A percentile compares a stretch with the other conserved stretches of the same genome.
phyloP scores from a whole-genome alignment of 2,888 invertebrate species.

The Agriopis marginaria region DNA sequence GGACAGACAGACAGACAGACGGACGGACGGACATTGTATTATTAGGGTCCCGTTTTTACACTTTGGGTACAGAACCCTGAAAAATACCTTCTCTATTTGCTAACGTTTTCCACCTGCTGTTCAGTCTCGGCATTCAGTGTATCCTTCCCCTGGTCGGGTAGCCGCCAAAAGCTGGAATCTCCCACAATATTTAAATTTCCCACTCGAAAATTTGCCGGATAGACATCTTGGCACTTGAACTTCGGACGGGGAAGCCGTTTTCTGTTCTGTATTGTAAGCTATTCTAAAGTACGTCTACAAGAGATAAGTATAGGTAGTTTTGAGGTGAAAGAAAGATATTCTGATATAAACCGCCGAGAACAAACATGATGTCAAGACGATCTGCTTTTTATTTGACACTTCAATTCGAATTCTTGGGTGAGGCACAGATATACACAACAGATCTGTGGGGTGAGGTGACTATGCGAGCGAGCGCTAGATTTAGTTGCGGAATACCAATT shows the following conservation, averaged over 20 bases:
- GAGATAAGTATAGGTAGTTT: slow-evolving; percentile 17
- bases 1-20: too few relatives aligned
- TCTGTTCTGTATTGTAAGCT: slow-evolving; percentile 30
- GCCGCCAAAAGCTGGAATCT: slow-evolving; percentile 37
- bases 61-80: too few relatives aligned
- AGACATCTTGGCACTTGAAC: slow-evolving; percentile 50
- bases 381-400: background rate
- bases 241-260: slow-evolving; percentile 46
- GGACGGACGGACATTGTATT: too few relatives aligned
- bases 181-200: slow-evolving; percentile 58
- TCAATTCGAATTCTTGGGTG: too few relatives aligned
- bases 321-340: background rate
- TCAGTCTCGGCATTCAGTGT: slow-evolving; percentile 64
- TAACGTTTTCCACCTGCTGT: slow-evolving; percentile 43
- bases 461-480: too few relatives aligned
- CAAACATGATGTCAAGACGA: slow-evolving; percentile 2
- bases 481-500: too few relatives aligned
- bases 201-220: slow-evolving; percentile 51
- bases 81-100: slow-evolving; percentile 47
- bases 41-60: too few relatives aligned
- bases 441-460: too few relatives aligned
- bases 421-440: too few relatives aligned
- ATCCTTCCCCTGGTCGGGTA: slow-evolving; percentile 49
- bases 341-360: background rate
- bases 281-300: slow-evolving; percentile 26